These are phyloP conservation scores for Halichoeres trimaculatus DNA, from an alignment of 2,113 vertebrate genomes.

Conservation along the genomic window DNA sequence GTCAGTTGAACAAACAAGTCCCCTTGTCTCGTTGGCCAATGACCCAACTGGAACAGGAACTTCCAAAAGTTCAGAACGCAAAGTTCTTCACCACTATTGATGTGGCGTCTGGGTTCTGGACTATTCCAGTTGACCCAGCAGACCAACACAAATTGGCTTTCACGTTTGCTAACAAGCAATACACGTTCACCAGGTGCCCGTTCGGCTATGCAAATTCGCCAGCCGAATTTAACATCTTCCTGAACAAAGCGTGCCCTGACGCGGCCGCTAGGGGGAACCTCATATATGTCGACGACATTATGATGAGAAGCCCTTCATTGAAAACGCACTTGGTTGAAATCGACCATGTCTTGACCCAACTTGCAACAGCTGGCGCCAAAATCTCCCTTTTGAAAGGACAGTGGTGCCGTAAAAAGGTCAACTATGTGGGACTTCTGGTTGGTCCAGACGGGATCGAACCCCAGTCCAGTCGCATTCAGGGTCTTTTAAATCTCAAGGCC, in stretches of 20 bases:
- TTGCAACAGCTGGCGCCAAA: not conserved
- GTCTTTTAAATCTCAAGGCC: conserved; percentile 12
- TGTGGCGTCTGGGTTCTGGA: not conserved
- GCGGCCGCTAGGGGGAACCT: not conserved
- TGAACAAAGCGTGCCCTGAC: not conserved
- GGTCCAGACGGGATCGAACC: conserved; percentile 10
- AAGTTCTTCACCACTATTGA: not conserved
- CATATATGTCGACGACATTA: conserved; percentile 7
- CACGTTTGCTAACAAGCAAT: not conserved
- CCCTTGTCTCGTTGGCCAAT: not conserved
- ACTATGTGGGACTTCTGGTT: conserved; percentile 15
- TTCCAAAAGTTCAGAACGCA: not conserved
- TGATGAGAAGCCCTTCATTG: not conserved
- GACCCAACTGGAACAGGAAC: not conserved
- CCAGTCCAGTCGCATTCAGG: conserved; percentile 1
- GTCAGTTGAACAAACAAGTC: not conserved
- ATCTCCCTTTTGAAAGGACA: not conserved
- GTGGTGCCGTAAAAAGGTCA: conserved; percentile 17
- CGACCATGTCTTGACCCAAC: not conserved
- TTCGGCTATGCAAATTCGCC: not conserved
- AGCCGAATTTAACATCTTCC: conserved; percentile 9
- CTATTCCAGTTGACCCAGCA: not conserved
- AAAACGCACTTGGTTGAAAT: not conserved
- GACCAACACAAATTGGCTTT: not conserved
- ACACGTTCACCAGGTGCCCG: not conserved